These are phyloP conservation scores for Pseudomugil gertrudae DNA, from an alignment of 2,797 vertebrate species.

Conservation along the genomic window DNA sequence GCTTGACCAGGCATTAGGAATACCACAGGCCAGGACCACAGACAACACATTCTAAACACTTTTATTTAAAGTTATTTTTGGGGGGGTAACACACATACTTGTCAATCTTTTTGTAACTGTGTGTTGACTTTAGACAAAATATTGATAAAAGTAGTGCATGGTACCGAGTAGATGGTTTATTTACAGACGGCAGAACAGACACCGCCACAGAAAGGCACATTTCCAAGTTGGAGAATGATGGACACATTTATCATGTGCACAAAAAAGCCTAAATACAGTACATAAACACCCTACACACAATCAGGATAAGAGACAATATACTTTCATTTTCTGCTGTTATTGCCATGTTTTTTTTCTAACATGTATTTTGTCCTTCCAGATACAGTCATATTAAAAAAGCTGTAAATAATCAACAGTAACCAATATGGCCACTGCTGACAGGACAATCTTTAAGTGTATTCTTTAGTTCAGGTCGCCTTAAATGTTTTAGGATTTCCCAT, in stretches of 20 bases:
- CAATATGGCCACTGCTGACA: slow-evolving; percentile 52
- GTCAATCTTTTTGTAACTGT: neutral
- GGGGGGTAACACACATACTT: neutral
- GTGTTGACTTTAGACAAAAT: neutral
- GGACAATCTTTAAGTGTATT: neutral
- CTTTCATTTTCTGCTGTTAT: slow-evolving; percentile 8
- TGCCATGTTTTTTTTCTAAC: neutral
- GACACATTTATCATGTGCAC: slow-evolving; percentile 29
- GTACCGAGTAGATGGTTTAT: slow-evolving; percentile 52
- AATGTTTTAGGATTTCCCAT: neutral
- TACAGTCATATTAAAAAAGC: neutral
- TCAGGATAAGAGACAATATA: neutral
- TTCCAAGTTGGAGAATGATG: slow-evolving; percentile 9
- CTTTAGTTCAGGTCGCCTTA: neutral
- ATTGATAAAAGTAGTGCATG: neutral
- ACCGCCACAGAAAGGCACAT: slow-evolving; percentile 64
- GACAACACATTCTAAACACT: no score
- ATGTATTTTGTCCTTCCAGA: slow-evolving; percentile 14
- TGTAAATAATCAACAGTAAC: slow-evolving; percentile 5
- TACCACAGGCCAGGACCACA: neutral
- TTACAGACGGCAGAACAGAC: slow-evolving; percentile 48
- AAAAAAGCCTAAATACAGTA: slow-evolving; percentile 16
- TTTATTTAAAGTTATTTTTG: slow-evolving; percentile 1
- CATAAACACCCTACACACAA: slow-evolving; percentile 8
- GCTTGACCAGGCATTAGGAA: neutral